Evolutionary conservation across 2,113 vertebrate species (phyloP).

Genomic region (Neolamprologus brichardi): DNA sequence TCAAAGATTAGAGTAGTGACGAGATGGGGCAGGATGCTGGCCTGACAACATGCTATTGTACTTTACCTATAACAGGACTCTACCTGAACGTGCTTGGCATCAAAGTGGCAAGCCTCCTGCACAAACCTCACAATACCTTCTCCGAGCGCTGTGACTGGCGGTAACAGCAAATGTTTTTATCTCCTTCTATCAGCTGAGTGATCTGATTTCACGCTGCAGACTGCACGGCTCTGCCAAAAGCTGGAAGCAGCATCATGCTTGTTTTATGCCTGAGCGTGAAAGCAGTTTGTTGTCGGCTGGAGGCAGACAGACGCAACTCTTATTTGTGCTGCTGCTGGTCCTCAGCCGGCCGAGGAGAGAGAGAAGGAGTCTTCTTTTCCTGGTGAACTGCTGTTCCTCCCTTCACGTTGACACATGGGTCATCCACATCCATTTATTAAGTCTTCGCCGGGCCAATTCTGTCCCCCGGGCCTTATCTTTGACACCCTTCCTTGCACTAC

Average conservation of each 20-base stretch:
- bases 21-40: not conserved
- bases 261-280: not conserved
- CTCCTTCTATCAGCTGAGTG: not conserved
- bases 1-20: not conserved
- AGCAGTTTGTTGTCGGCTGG: not conserved
- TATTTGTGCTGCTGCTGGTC: not conserved
- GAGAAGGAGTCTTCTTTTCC: not conserved
- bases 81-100: not conserved
- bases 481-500: not conserved
- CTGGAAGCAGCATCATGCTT: not conserved
- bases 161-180: not conserved
- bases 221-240: not conserved
- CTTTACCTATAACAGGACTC: not conserved
- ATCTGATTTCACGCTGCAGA: not conserved
- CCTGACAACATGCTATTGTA: not conserved
- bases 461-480: not conserved
- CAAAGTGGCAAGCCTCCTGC: not conserved
- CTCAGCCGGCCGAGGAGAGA: not conserved
- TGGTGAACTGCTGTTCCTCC: not conserved
- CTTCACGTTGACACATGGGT: not conserved
- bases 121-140: not conserved
- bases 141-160: not conserved
- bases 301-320: not conserved
- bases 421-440: not conserved
- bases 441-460: not conserved